Evolutionary conservation across 2,888 invertebrate genomes (phyloP), one percentile per base, ranked within the genome.

Genomic region (Agrotis exclamationis): DNA sequence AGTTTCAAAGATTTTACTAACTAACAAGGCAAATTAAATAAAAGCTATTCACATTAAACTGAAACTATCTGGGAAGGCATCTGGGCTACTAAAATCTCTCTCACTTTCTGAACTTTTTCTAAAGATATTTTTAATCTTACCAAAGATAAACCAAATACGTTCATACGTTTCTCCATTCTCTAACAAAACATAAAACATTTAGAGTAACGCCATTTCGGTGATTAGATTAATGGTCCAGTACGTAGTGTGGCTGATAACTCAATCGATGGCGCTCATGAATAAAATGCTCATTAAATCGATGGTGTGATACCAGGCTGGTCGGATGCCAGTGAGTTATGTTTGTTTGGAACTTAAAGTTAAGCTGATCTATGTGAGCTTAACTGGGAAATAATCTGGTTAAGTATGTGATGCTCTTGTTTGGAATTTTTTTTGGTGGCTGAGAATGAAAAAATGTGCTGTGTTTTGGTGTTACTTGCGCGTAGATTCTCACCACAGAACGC

Each of bases 241-340:
- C 71, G 47, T 33, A 67, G 47, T 54, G 59, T n/a, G 77, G 74
- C 85, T 90, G 92, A 93, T 93, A 91, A 86, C 91, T 93, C 91
- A 93, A 93, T 93, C 91, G 88, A 86, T 88, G 79, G 83, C 60
- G 69, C 90, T 93, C 91, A 93, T 93, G 92, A 93, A 93, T 93
- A 93, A 92, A 92, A 93, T 89, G 87, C 82, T 83, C 90, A 92
- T 93, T 92, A 91, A 86, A 88, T 86, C 75, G 84, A 87, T 87
- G 80, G 83, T 87, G 87, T 87, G 89, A 87, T 88, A 87, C 85
- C 39, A 39, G 39, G 86, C 87, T 85, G 81, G 84, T 84, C 83
- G 80, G 77, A 70, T 59, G 60, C 22, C 44, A 53, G 74, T 85
- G 86, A 88, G 76, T 88, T 83, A 87, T 87, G 88, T 82, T 77